Conservation (phyloP, 2,113 vertebrate genomes). For the Cyanistes caeruleus region DNA sequence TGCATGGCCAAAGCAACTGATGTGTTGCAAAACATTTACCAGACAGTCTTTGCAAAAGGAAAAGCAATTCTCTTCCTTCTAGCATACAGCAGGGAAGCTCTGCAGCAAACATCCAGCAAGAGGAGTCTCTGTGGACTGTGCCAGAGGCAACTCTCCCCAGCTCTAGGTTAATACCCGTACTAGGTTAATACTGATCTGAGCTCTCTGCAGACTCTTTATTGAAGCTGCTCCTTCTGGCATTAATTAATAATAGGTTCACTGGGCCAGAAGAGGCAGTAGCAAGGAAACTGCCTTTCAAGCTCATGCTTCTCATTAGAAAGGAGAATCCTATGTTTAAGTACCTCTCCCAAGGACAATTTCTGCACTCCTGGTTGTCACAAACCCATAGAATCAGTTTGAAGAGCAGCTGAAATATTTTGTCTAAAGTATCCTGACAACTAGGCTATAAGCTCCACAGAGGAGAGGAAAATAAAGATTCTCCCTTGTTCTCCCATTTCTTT, state of each 20-base stretch:
- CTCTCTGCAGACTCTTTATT: neutral
- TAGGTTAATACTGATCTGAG: neutral
- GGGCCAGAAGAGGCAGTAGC: neutral
- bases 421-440: neutral
- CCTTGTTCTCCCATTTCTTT: neutral
- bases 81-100: rapidly evolving
- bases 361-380: neutral
- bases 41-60: neutral
- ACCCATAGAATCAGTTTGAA: neutral
- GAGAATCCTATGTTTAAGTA: neutral
- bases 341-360: neutral
- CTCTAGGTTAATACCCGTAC: neutral
- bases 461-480: neutral
- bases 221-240: neutral
- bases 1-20: neutral
- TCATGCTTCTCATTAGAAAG: neutral
- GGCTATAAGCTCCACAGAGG: neutral
- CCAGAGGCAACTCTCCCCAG: neutral
- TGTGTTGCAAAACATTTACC: neutral
- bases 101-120: neutral
- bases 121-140: rapidly evolving
- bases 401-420: neutral
- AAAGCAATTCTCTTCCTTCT: neutral
- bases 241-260: neutral
- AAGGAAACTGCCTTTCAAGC: neutral